A percentile compares a stretch with the other conserved stretches of the same genome.
These are phyloP conservation scores for Melanotaenia pygmaea DNA, from an alignment of 2,797 vertebrate species.

Conservation along the genomic window DNA sequence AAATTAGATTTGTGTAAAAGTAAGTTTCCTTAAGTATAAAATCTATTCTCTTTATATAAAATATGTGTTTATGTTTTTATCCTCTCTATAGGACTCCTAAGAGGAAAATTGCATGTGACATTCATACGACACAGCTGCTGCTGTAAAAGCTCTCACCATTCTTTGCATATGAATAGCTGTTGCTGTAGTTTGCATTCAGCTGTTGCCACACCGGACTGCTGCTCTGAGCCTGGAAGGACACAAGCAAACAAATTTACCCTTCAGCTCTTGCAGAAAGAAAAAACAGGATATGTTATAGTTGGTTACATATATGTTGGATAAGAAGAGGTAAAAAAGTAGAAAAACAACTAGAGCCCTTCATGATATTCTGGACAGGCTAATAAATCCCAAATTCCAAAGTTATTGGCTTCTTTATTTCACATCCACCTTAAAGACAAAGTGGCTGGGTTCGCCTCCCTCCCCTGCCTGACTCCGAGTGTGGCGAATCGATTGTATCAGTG, in stretches of 20 bases:
- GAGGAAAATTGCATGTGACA: background rate
- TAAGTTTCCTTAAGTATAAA: background rate
- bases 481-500: conserved; percentile 88
- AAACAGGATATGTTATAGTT: background rate
- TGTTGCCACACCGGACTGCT: conserved; percentile 92
- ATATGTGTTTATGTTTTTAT: background rate
- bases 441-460: conserved; percentile 59
- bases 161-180: conserved; percentile 83
- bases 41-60: background rate
- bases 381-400: conserved; percentile 74
- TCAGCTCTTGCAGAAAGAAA: conserved; percentile 18
- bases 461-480: conserved; percentile 78
- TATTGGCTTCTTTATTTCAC: conserved; percentile 79
- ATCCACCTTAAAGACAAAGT: conserved; percentile 70
- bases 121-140: conserved; percentile 18
- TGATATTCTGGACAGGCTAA: conserved; percentile 58
- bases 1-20: background rate
- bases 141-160: conserved; percentile 81
- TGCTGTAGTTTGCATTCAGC: conserved; percentile 87
- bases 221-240: conserved; percentile 86
- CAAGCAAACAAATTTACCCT: conserved; percentile 49
- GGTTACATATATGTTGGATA: background rate
- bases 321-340: background rate
- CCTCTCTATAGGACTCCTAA: background rate
- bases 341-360: conserved; percentile 34